Percentiles rank a stretch among this genome's conserved stretches.
These are phyloP conservation scores for Bradypus variegatus DNA, from an alignment of 2,797 vertebrate genomes.

Conservation along the genomic window DNA sequence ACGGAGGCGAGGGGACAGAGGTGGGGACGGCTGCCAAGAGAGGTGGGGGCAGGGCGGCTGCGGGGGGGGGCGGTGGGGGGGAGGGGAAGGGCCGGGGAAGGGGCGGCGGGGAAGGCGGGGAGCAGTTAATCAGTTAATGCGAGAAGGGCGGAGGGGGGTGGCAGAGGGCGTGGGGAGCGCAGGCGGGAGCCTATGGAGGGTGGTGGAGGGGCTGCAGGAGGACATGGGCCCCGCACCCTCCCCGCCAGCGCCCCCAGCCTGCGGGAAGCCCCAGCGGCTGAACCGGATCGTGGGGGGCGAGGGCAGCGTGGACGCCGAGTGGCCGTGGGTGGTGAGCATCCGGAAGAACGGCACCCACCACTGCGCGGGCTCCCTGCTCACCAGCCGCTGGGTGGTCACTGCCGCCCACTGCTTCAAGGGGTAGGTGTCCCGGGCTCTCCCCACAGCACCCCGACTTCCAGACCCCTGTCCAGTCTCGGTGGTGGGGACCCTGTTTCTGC, in stretches of 20 bases:
- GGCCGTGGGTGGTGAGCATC: constrained; percentile 70
- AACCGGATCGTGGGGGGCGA: constrained; percentile 60
- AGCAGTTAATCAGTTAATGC: too few species aligned
- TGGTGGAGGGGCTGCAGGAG: not conserved
- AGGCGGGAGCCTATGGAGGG: not conserved
- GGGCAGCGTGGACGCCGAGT: constrained; percentile 52
- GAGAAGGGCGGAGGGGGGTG: too few species aligned
- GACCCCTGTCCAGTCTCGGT: not conserved
- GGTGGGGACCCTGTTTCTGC: accelerated
- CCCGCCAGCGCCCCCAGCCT: constrained; percentile 11
- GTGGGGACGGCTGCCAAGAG: not conserved
- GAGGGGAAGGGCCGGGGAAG: not conserved
- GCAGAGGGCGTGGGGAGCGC: not conserved
- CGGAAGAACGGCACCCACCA: constrained; percentile 59
- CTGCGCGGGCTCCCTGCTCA: constrained; percentile 67
- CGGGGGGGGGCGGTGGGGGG: not conserved
- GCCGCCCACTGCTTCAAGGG: constrained; percentile 68
- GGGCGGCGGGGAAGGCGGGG: not conserved
- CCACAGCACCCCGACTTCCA: not conserved
- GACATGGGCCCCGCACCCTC: not conserved
- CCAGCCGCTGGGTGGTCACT: constrained; percentile 62
- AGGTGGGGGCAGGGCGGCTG: too few species aligned
- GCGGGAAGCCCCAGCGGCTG: constrained; percentile 62
- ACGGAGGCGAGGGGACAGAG: not conserved
- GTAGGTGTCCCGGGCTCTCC: constrained; percentile 31